A percentile compares a stretch with the other conserved stretches of the same genome.
Evolutionary conservation across 1,140 invertebrate species (phyloP).

Genomic region (Nasonia giraulti): DNA sequence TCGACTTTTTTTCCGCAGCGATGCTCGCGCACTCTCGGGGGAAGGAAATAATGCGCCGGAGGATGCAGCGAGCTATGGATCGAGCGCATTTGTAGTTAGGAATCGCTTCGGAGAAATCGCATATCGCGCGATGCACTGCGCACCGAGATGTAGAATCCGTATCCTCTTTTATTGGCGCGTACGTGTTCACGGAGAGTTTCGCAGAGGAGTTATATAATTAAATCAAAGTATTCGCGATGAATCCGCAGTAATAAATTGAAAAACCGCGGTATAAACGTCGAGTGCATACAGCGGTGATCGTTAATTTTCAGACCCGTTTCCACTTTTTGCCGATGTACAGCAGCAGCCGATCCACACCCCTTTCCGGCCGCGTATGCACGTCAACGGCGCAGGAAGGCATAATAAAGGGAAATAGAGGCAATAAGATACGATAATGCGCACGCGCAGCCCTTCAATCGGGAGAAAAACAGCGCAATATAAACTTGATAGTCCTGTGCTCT

Average conservation of each 20-base stretch:
- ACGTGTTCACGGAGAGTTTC: background rate
- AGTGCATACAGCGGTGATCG: background rate
- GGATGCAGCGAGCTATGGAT: background rate
- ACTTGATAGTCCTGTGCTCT: constrained; percentile 11
- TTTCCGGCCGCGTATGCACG: background rate
- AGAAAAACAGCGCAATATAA: constrained; percentile 26
- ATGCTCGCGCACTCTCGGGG: background rate
- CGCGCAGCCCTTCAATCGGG: background rate
- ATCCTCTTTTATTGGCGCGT: background rate
- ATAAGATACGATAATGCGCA: constrained; percentile 4
- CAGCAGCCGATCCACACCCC: background rate
- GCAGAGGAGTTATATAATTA: background rate
- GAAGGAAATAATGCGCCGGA: background rate
- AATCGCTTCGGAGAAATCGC: background rate
- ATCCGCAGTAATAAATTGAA: background rate
- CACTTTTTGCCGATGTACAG: background rate
- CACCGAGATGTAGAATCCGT: background rate
- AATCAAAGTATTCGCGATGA: background rate
- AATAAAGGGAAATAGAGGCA: constrained; percentile 29
- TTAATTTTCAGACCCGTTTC: background rate
- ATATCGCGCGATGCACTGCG: background rate
- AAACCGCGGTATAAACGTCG: background rate
- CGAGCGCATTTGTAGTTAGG: background rate
- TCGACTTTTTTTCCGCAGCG: background rate
- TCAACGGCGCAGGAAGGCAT: background rate